phyloP scores from a whole-genome alignment of 1,140 invertebrate genomes.

The Acromyrmex echinatior region DNA sequence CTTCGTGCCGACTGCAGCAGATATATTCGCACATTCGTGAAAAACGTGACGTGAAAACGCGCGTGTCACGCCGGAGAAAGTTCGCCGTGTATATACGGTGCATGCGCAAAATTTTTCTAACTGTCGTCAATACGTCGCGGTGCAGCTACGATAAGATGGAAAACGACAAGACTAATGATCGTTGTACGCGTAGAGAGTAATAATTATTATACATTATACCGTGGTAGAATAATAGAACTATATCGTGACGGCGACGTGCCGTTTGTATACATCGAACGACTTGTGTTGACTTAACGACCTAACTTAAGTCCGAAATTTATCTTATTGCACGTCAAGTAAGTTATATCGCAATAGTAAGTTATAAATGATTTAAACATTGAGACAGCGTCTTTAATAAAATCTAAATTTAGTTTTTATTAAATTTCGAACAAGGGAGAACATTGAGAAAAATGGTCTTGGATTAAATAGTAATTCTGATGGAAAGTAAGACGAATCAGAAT shows the following conservation, averaged over 20 bases:
- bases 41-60: constrained; percentile 15
- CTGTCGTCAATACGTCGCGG: constrained; percentile 31
- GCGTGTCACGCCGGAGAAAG: constrained; percentile 9
- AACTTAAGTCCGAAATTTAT: neutral
- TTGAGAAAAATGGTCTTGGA: no score
- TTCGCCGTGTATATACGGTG: constrained; percentile 24
- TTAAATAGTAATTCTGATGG: no score
- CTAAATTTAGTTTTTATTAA: neutral
- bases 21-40: neutral
- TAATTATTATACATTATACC: constrained; percentile 64
- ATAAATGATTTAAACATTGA: neutral
- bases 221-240: constrained; percentile 54
- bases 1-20: constrained; percentile 34
- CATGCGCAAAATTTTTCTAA: constrained; percentile 51
- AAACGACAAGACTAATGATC: constrained; percentile 61
- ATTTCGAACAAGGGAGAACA: no score
- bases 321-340: no score
- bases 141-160: neutral
- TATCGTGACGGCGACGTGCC: constrained; percentile 29
- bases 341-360: neutral
- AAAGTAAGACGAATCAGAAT: no score
- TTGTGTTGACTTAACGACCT: neutral
- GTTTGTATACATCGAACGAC: constrained; percentile 14
- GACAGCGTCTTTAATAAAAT: neutral
- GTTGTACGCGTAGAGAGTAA: constrained; percentile 48